Evolutionary conservation across 2,797 vertebrate species (phyloP).

Genomic region (Pseudotriccus pelzelni): DNA sequence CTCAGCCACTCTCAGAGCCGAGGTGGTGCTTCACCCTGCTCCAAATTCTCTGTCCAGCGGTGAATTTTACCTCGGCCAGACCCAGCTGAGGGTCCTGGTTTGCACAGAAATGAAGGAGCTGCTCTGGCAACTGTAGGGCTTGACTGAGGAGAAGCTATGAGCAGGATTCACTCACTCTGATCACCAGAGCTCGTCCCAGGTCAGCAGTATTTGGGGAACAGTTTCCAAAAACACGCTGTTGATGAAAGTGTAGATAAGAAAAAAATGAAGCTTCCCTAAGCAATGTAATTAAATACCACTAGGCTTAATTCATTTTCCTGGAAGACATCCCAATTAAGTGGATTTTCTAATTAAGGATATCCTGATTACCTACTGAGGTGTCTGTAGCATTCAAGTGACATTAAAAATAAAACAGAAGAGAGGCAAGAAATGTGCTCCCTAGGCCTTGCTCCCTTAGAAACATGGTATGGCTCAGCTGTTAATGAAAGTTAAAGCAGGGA

Average conservation of each 20-base stretch:
- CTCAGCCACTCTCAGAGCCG: not conserved
- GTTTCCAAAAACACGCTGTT: not conserved
- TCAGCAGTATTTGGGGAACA: not conserved
- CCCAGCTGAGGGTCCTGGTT: not conserved
- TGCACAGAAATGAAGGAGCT: not conserved
- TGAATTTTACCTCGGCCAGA: not conserved
- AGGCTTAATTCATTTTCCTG: slow-evolving; percentile 64
- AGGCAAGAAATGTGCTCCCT: not conserved
- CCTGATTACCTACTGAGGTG: slow-evolving; percentile 29
- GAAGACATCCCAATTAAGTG: slow-evolving; percentile 63
- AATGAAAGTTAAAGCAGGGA: not conserved
- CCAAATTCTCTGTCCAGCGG: not conserved
- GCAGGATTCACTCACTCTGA: not conserved
- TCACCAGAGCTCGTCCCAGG: not conserved
- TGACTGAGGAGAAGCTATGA: not conserved
- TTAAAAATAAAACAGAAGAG: not conserved
- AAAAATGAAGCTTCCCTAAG: not conserved
- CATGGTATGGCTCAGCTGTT: not conserved
- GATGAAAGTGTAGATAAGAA: not conserved
- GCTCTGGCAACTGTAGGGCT: not conserved
- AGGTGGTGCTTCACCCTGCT: fast-evolving
- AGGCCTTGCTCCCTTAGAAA: not conserved
- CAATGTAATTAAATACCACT: slow-evolving; percentile 43
- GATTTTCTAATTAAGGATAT: slow-evolving; percentile 67
- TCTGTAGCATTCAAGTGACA: slow-evolving; percentile 9